Base-by-base conservation (phyloP, 2,888 invertebrate species). In the Aphidius colemani region DNA sequence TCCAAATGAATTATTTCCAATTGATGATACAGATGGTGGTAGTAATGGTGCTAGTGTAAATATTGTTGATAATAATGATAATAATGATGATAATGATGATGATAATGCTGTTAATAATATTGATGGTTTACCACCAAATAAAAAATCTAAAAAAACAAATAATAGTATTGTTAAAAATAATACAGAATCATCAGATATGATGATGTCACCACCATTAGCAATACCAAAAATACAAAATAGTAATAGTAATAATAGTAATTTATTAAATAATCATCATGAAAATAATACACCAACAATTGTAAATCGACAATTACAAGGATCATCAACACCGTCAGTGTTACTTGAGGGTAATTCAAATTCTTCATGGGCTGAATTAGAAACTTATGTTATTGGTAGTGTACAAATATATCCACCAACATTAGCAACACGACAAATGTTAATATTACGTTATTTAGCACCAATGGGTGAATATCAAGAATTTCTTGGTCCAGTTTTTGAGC, bases 381-480 rank as follows among this genome's bases (percentile, higher is more conserved):
- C 90, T 0, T 92, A 92, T 73, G 90, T 96, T 65, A 94, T 96
- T 72, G 95, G 95, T 72, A 91, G 89, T 44, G 93, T 96, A 71
- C 93, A 94, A 77, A 90, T 98, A 72, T 90, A 92, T 81, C 98
- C 98, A 7, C 90, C 95, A 3, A 94, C 93, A 0, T 85, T 90
- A 60, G 92, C 93, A 0, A 96, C 96, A 43, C 90, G 92, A 78
- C 97, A 98, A 82, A 91, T 98, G 85, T 86, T 98, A 3, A 96
- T 98, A 74, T 84, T 98, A 41, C 88, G 95, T 72, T 99, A 97
- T 80, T 86, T 99, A n/a, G 93, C 95, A 5, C 95, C 98, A 0
- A 92, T 98, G 89, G 98, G 97, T 10, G 98, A 98, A 79, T 98
- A 98, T 80, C 98, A 98, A 82, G 98, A 97, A 89, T 93, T 97